These are phyloP conservation scores for Sardina pilchardus DNA, from an alignment of 2,113 vertebrate species.

Conservation along the genomic window DNA sequence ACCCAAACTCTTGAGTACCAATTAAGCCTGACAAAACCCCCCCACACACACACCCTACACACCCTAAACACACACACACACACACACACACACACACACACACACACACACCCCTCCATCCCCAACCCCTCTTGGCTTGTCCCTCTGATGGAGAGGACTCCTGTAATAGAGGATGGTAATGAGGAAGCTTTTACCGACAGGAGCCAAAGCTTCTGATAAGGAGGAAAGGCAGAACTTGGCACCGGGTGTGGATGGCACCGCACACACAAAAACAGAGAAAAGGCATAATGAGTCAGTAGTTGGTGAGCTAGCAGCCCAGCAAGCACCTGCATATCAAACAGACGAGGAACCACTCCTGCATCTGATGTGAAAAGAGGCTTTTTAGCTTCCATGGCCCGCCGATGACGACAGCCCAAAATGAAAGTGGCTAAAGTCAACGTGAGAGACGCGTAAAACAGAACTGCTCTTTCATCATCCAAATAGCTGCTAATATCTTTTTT, in stretches of 20 bases:
- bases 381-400: background rate
- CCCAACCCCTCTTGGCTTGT: background rate
- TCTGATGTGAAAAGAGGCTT: background rate
- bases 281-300: slow-evolving; percentile 3
- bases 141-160: background rate
- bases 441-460: background rate
- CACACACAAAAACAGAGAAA: background rate
- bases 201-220: slow-evolving; percentile 10
- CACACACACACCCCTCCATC: background rate
- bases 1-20: slow-evolving; percentile 16
- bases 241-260: background rate
- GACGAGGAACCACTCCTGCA: background rate
- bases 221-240: slow-evolving; percentile 8
- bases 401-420: slow-evolving; percentile 19
- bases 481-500: slow-evolving; percentile 20
- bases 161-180: slow-evolving; percentile 7
- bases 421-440: slow-evolving; percentile 26
- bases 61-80: background rate
- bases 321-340: slow-evolving; percentile 17
- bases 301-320: slow-evolving; percentile 2
- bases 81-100: background rate
- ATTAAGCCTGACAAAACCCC: background rate
- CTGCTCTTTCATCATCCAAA: background rate
- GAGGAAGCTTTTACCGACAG: slow-evolving; percentile 17
- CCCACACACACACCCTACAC: background rate